Base-by-base conservation (phyloP, 1,140 invertebrate genomes). In the Melipona quadrifasciata region DNA sequence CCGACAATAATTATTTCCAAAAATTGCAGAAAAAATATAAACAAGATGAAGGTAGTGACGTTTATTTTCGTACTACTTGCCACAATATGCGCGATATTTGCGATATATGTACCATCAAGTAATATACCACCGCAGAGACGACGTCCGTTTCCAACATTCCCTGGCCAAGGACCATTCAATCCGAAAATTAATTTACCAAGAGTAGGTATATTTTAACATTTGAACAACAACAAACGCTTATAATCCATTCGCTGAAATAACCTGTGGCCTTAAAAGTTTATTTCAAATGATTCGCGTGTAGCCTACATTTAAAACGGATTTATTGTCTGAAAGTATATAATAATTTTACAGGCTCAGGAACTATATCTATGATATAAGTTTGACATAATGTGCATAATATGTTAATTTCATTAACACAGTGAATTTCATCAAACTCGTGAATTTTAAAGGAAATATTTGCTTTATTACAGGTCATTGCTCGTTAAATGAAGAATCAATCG, bases 91-190 rank as follows among this genome's bases (percentile, higher is more conserved):
- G 53, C 47, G 61, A 47, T 72, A 39, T 82, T 86, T 83, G 74
- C 34, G n/a, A n/a, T n/a, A 31, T 71, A 83, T 73, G 68, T 57
- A 67, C 39, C 71, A 64, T 11, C 34, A 6, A 16, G 39, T n/a
- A 47, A 31, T 21, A 27, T 27, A 39, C 65, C 77, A 57, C 11
- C 14, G 57, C 19, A 2, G 1, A 19, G 16, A 39, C n/a, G 31
- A 31, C 17, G 2, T 34, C 65, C 61, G 14, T 34, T 79, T 11
- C 64, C 64, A 55, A 74, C 21, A 1, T 75, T 82, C 31, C 58
- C 71, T 14, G 80, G 80, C 6, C 72, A 82, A 0, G 83, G 83
- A 58, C 73, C 84, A 79, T 82, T 78, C 58, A 86, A 87, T 86
- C 86, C 79, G 14, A 65, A 27, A 58, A 51, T 17, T 57, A 8